Evolutionary conservation across 2,888 invertebrate genomes (phyloP), one percentile per base, ranked within the genome.

Genomic region (Monochamus alternatus): DNA sequence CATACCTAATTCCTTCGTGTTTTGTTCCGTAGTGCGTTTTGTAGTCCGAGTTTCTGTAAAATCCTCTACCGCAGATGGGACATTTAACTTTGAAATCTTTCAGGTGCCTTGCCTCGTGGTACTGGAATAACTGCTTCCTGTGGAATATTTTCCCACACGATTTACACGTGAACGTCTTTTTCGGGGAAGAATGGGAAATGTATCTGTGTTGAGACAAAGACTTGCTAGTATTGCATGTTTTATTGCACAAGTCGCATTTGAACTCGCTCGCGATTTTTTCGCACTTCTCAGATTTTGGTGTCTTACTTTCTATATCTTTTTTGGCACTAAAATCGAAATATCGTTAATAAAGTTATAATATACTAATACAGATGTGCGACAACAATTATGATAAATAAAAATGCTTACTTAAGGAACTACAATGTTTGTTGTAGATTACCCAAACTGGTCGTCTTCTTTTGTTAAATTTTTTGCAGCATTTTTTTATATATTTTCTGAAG

Each of bases 1-100:
- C 86, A 22, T 90, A 89, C 0, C 89, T 90, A 43, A 90, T 90
- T 0, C 85, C 86, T 0, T 90, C 89, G 0, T 89, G 89, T 76
- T 65, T 60, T 30, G 62, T 62, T 5, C 60, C 62, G 12, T 31
- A 60, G 9, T 69, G 69, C 2, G 30, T 30, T 60, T 51, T 69
- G 7, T 31, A 69, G n/a, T 69, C 62, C 1, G 31, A 31, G n/a
- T 62, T 69, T n/a, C 22, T 69, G 31, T 69, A 69, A 60, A 82
- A 83, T 8, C 82, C 81, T 66, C 80, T 81, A 10, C 78, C 78
- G 65, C 83, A 83, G 47, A 77, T 74, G 51, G 76, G 77, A 66
- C 84, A 84, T 66, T 79, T 78, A 9, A 79, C 69, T 70, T 78
- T 79, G 44, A 76, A 81, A 47, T 79, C 69, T 68, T 80, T 78